These are phyloP conservation scores for Festucalex cinctus DNA, from an alignment of 2,113 vertebrate species.

Conservation along the genomic window DNA sequence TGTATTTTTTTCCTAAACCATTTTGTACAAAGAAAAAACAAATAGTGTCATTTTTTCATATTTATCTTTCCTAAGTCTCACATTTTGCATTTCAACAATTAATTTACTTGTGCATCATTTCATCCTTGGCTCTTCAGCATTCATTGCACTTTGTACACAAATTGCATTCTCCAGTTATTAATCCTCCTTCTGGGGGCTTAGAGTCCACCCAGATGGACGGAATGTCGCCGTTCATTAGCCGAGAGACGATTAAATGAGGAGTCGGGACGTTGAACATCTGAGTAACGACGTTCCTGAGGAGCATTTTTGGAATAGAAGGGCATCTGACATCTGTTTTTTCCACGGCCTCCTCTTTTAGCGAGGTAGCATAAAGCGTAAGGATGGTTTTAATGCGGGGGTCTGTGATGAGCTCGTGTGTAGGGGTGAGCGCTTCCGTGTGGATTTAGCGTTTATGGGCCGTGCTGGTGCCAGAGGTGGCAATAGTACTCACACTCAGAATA, in stretches of 20 bases:
- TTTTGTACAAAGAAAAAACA: too few relatives aligned
- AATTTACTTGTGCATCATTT: neutral
- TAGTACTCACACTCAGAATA: neutral
- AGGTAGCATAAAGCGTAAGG: slow-evolving; percentile 66
- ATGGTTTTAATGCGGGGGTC: slow-evolving; percentile 64
- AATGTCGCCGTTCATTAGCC: slow-evolving; percentile 61
- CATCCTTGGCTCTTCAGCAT: neutral
- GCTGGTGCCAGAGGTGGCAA: slow-evolving; percentile 60
- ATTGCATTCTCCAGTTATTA: neutral
- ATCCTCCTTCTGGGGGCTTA: slow-evolving; percentile 60
- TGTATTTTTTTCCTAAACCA: too few relatives aligned
- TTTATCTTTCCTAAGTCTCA: neutral
- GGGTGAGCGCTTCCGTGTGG: slow-evolving; percentile 63
- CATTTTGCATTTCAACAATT: neutral
- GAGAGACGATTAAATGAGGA: slow-evolving; percentile 47
- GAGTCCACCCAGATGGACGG: slow-evolving; percentile 61
- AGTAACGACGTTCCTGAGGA: slow-evolving; percentile 64
- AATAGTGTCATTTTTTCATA: too few relatives aligned
- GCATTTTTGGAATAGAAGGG: slow-evolving; percentile 67
- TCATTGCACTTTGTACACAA: neutral
- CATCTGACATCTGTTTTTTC: slow-evolving; percentile 70
- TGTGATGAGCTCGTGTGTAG: slow-evolving; percentile 67
- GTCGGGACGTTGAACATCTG: slow-evolving; percentile 36
- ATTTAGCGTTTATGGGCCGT: slow-evolving; percentile 69
- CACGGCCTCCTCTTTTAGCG: slow-evolving; percentile 63